Conservation (phyloP, 2,888 invertebrate species). For the Caenorhabditis imperialis region DNA sequence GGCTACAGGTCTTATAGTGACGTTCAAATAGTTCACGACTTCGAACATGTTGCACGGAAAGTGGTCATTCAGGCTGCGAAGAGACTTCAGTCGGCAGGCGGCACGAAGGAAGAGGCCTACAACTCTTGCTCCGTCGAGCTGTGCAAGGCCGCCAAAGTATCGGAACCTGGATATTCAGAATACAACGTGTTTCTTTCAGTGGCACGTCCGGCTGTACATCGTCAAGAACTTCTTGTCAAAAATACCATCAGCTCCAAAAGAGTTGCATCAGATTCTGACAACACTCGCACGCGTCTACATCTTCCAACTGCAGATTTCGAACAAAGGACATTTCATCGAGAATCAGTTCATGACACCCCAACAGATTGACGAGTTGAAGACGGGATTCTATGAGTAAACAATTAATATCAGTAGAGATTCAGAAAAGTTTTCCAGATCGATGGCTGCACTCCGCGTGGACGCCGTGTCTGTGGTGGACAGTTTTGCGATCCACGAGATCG, state of each 20-base stretch:
- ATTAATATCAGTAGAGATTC: too few species aligned
- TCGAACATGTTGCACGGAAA: slow-evolving; percentile 69
- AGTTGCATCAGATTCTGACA: slow-evolving; percentile 46
- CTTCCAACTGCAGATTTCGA: slow-evolving; percentile 53
- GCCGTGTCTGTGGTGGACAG: slow-evolving; percentile 92
- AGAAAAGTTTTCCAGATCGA: slow-evolving; percentile 58
- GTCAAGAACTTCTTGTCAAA: slow-evolving; percentile 83
- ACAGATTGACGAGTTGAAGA: slow-evolving; percentile 62
- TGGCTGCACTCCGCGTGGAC: slow-evolving; percentile 86
- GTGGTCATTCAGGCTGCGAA: slow-evolving; percentile 63
- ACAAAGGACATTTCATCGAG: slow-evolving; percentile 60
- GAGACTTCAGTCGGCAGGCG: slow-evolving; percentile 36
- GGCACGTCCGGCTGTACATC: slow-evolving; percentile 88
- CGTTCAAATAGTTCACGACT: slow-evolving; percentile 62
- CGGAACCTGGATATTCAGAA: slow-evolving; percentile 11
- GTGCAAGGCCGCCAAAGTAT: slow-evolving; percentile 87
- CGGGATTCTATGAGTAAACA: slow-evolving; percentile 57
- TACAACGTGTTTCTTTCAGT: slow-evolving; percentile 78
- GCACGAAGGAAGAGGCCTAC: slow-evolving; percentile 87
- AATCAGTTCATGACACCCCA: slow-evolving; percentile 61
- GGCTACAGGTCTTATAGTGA: slow-evolving; percentile 35
- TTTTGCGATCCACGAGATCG: slow-evolving; percentile 83
- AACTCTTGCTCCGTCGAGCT: slow-evolving; percentile 89
- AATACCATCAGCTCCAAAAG: slow-evolving; percentile 80
- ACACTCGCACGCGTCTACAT: slow-evolving; percentile 59